These are phyloP conservation scores for Acleris holmiana DNA, from an alignment of 2,888 invertebrate genomes.

Conservation along the genomic window DNA sequence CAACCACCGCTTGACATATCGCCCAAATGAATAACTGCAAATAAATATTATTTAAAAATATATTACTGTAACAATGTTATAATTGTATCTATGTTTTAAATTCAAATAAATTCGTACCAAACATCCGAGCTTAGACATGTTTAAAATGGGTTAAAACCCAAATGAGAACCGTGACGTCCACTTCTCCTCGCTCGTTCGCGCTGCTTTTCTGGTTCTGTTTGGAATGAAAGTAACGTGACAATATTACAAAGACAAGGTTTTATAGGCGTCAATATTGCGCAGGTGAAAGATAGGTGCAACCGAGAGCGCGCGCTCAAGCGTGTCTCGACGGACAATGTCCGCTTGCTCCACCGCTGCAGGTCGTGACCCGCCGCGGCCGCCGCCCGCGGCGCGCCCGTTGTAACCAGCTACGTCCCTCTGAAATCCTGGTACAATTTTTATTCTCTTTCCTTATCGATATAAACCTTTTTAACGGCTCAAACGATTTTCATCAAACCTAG, in stretches of 20 bases:
- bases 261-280: slow-evolving; percentile 83
- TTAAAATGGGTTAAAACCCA: slow-evolving; percentile 75
- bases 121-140: slow-evolving; percentile 70
- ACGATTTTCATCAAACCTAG: too few species aligned
- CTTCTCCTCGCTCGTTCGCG: slow-evolving; percentile 61
- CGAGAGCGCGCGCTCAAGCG: slow-evolving; percentile 77
- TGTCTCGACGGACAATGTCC: slow-evolving; percentile 78
- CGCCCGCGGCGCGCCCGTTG: background rate
- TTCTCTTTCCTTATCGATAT: too few species aligned
- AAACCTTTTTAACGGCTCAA: too few species aligned
- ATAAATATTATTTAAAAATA: slow-evolving; percentile 20
- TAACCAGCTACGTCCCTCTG: background rate
- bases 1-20: slow-evolving; percentile 68
- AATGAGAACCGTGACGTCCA: slow-evolving; percentile 51
- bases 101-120: slow-evolving; percentile 62
- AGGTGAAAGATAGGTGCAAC: slow-evolving; percentile 83
- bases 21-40: slow-evolving; percentile 77
- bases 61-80: slow-evolving; percentile 11
- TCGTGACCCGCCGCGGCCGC: slow-evolving; percentile 29
- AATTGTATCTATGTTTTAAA: slow-evolving; percentile 16
- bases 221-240: slow-evolving; percentile 82
- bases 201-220: slow-evolving; percentile 75
- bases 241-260: slow-evolving; percentile 81
- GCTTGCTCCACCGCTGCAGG: slow-evolving; percentile 70
- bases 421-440: too few species aligned